Evolutionary conservation across 2,113 vertebrate species (phyloP), one percentile per base, ranked within the genome.

Genomic region (Microtus richardsoni): DNA sequence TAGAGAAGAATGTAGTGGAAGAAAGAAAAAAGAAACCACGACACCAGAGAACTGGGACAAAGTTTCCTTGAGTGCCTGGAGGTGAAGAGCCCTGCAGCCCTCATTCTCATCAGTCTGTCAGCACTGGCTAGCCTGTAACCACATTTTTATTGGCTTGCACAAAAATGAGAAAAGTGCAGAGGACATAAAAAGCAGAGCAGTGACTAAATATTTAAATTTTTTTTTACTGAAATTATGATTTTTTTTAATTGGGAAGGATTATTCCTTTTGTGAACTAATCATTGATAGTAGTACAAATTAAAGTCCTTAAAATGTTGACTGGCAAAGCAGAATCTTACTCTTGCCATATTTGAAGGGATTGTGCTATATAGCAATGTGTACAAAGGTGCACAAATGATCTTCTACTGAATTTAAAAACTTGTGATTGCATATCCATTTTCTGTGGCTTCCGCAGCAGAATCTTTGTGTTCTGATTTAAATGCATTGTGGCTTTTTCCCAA

Each of bases 141-240:
- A 89, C 47, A 1, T 71, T 85, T 74, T 58, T 84, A 94, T 30
- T 85, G 62, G 58, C 91, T 91, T 94, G 28, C 39, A 77, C 6
- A 77, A 30, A 77, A 47, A 14, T 3, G 24, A 30, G 11, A 21
- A 33, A 33, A 44, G 62, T 83, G 62, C 3, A 88, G 24, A 49
- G 30, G 62, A 39, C 22, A 75, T 80, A 70, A 11, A 64, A 78
- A 78, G 33, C 66, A 93, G 75, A 79, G 4, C 24, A 64, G 83
- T 8, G 83, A 24, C 6, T 93, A 85, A 95, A 95, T 78, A 80
- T 75, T 74, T 95, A 24, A 74, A 60, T 89, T 58, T 39, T 39
- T 36, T 73, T 84, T 19, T 89, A 74, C 9, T 80, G 54, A 95
- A 92, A 64, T 75, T 44, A 66, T 33, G 73, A 68, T 82, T 85